A percentile compares a stretch with the other conserved stretches of the same genome.
Evolutionary conservation across 30 jellyfish, hydroid and myxozoan genomes (phyloP).

Genomic region (Chironex yamaguchii): DNA sequence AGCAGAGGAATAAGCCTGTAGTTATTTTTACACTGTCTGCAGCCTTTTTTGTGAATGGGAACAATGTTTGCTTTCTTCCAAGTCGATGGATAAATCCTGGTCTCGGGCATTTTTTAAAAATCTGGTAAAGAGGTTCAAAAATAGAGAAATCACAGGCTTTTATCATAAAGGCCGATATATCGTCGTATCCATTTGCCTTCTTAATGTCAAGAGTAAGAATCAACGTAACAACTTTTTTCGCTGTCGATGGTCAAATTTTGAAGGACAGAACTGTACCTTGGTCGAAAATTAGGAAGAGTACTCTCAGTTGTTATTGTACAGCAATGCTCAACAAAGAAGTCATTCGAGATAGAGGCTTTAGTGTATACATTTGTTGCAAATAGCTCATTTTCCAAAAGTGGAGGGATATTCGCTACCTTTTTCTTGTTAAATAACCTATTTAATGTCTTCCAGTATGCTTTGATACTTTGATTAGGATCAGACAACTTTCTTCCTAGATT

Average conservation of each 20-base stretch:
- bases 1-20: too few relatives aligned
- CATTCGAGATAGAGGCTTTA: constrained; percentile 44
- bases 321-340: constrained; percentile 52
- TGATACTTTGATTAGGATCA: constrained; percentile 38
- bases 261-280: constrained; percentile 8
- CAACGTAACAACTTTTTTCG: background rate
- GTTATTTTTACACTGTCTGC: too few relatives aligned
- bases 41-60: too few relatives aligned
- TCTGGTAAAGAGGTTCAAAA: too few relatives aligned
- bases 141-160: too few relatives aligned
- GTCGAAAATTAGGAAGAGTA: constrained; percentile 29
- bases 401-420: constrained; percentile 9
- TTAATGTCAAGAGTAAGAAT: constrained; percentile 17
- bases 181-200: constrained; percentile 46
- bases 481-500: constrained; percentile 47
- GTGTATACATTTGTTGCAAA: constrained; percentile 49
- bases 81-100: too few relatives aligned
- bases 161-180: too few relatives aligned
- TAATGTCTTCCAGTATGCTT: constrained; percentile 35
- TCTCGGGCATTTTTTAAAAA: too few relatives aligned
- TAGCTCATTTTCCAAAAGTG: constrained; percentile 12
- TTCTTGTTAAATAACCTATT: constrained; percentile 26
- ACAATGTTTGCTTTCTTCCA: too few relatives aligned
- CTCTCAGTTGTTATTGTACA: constrained; percentile 17
- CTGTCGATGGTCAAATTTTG: constrained; percentile 2